Percentiles rank a stretch among this genome's conserved stretches.
Conservation (phyloP, 1,140 invertebrate species). For the Habropoda laboriosa region DNA sequence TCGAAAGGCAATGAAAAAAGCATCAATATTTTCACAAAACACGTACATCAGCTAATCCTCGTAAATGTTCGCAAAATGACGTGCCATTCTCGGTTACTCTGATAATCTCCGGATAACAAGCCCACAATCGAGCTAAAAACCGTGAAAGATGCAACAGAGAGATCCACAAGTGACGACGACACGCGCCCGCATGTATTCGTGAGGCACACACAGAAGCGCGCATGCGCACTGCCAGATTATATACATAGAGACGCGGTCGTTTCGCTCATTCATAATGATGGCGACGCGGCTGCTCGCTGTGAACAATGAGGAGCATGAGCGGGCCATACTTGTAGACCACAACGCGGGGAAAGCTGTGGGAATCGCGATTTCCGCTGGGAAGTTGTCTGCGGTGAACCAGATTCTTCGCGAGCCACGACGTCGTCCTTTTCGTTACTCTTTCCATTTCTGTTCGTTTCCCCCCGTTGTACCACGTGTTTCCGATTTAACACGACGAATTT, state of each 20-base stretch:
- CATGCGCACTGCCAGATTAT: slow-evolving; percentile 26
- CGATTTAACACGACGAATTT: slow-evolving; percentile 22
- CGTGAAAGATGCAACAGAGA: too few species aligned
- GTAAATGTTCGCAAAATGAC: too few species aligned
- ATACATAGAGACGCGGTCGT: slow-evolving; percentile 22
- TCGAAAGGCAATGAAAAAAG: too few species aligned
- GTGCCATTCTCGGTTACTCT: too few species aligned
- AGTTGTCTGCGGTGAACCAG: slow-evolving; percentile 66
- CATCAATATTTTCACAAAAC: too few species aligned
- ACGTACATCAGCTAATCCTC: too few species aligned
- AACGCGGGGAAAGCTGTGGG: slow-evolving; percentile 70
- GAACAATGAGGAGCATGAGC: slow-evolving; percentile 64
- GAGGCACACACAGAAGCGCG: not conserved
- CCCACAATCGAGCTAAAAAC: too few species aligned
- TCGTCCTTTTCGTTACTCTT: not conserved
- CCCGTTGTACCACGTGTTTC: slow-evolving; percentile 21
- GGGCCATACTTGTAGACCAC: slow-evolving; percentile 44
- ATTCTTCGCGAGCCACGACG: slow-evolving; percentile 56
- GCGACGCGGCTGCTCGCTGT: slow-evolving; percentile 30
- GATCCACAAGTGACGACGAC: too few species aligned
- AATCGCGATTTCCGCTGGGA: slow-evolving; percentile 72
- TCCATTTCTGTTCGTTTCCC: not conserved
- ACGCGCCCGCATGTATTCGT: too few species aligned
- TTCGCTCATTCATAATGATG: slow-evolving; percentile 64
- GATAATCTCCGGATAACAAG: too few species aligned